A percentile compares a stretch with the other conserved stretches of the same genome.
These are phyloP conservation scores for Gasteruption jaculator DNA, from an alignment of 2,888 invertebrate species.

Conservation along the genomic window DNA sequence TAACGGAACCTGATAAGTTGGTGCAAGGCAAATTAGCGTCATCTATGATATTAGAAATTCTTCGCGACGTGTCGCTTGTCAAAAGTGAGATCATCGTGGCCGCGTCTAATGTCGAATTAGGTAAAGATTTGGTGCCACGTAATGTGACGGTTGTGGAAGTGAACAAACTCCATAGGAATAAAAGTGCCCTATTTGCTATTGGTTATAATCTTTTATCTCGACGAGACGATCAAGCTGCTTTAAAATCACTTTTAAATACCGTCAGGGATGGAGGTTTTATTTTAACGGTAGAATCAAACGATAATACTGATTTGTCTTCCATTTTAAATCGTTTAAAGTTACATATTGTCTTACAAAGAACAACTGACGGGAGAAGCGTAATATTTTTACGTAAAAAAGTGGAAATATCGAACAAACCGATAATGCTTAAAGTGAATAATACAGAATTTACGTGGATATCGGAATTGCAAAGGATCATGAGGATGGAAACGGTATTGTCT, in stretches of 20 bases:
- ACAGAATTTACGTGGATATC: conserved; percentile 33
- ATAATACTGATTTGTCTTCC: background rate
- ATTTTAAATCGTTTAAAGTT: too few relatives aligned
- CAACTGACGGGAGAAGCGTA: conserved; percentile 2
- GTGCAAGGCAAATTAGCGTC: conserved; percentile 47
- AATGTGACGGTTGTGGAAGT: conserved; percentile 60
- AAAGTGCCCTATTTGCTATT: conserved; percentile 54
- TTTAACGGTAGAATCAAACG: conserved; percentile 12
- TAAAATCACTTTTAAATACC: too few relatives aligned
- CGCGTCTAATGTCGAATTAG: conserved; percentile 38
- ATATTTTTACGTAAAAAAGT: conserved; percentile 6
- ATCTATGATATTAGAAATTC: conserved; percentile 56
- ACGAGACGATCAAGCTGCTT: conserved; percentile 16
- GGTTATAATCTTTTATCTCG: conserved; percentile 54
- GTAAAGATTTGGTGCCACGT: conserved; percentile 52
- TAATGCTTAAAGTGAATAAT: conserved; percentile 19
- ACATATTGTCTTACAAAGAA: too few relatives aligned
- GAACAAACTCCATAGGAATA: conserved; percentile 57
- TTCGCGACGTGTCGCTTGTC: conserved; percentile 64
- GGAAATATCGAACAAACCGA: conserved; percentile 30
- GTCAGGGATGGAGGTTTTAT: conserved; percentile 20
- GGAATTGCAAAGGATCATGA: conserved; percentile 48
- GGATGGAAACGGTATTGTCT: too few relatives aligned
- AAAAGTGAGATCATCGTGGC: conserved; percentile 61
- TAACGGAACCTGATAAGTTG: conserved; percentile 24